Evolutionary conservation across 1,140 invertebrate species (phyloP).

Genomic region (Lucilia cuprina): DNA sequence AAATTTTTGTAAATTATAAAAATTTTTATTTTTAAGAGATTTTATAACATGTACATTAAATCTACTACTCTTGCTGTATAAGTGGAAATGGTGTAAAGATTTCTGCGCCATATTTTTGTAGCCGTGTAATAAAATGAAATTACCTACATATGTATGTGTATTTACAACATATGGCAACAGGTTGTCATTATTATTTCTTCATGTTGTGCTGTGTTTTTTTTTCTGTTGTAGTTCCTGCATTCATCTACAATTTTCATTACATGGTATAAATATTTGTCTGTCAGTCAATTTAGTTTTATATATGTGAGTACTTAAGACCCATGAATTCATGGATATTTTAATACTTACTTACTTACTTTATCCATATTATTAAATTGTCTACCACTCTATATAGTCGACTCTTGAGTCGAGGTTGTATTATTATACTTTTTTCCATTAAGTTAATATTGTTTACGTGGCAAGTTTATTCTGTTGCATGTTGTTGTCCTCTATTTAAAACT

Average conservation of each 20-base stretch:
- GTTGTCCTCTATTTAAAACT: background rate
- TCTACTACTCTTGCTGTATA: too few species aligned
- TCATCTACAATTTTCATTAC: background rate
- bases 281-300: background rate
- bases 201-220: background rate
- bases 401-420: background rate
- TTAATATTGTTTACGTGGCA: constrained; percentile 15
- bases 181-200: background rate
- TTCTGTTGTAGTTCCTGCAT: background rate
- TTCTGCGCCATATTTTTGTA: too few species aligned
- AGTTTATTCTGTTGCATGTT: background rate
- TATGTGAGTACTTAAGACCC: too few species aligned
- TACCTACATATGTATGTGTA: too few species aligned
- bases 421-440: constrained; percentile 2
- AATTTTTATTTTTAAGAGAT: too few species aligned
- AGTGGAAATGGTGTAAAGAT: too few species aligned
- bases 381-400: too few species aligned
- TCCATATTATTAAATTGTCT: background rate
- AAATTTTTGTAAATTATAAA: too few species aligned
- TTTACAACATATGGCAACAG: background rate
- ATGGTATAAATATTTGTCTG: background rate
- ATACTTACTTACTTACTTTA: background rate
- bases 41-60: too few species aligned
- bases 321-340: background rate
- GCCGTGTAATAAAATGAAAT: too few species aligned